These are phyloP conservation scores for Zootoca vivipara DNA, from an alignment of 2,113 vertebrate species.

Conservation along the genomic window DNA sequence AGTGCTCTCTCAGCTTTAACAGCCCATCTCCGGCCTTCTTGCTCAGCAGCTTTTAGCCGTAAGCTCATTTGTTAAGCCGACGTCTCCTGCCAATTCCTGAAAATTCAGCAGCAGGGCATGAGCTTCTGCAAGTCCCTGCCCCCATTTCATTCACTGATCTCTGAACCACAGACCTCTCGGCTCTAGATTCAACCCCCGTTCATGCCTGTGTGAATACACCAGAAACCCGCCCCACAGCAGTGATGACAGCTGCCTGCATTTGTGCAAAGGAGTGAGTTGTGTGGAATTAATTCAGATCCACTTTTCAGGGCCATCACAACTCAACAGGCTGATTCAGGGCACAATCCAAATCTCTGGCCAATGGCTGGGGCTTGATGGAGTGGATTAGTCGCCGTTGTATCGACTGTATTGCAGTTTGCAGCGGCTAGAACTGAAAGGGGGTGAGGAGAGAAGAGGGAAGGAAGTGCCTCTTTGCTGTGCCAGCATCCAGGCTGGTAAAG, in stretches of 20 bases:
- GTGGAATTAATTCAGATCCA: background rate
- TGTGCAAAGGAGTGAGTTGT: background rate
- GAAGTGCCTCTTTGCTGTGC: no score
- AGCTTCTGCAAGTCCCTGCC: background rate
- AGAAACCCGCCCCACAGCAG: background rate
- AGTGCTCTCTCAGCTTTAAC: background rate
- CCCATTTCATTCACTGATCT: background rate
- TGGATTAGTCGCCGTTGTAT: no score
- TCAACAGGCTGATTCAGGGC: background rate
- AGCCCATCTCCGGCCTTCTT: rapidly evolving
- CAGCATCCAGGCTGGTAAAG: no score
- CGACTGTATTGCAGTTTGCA: no score
- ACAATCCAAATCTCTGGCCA: no score
- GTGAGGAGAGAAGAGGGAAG: no score
- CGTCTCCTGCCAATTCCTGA: background rate
- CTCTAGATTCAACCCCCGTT: background rate
- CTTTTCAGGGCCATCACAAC: background rate
- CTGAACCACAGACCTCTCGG: background rate
- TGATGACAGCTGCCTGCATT: background rate
- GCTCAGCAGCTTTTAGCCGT: background rate
- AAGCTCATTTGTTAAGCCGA: conserved; percentile 1
- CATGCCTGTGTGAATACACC: no score
- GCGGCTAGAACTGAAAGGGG: no score
- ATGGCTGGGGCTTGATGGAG: no score
- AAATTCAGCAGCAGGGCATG: background rate